Evolutionary conservation across 2,113 vertebrate species (phyloP), one percentile per base, ranked within the genome.

Genomic region (Typhlomys cinereus): DNA sequence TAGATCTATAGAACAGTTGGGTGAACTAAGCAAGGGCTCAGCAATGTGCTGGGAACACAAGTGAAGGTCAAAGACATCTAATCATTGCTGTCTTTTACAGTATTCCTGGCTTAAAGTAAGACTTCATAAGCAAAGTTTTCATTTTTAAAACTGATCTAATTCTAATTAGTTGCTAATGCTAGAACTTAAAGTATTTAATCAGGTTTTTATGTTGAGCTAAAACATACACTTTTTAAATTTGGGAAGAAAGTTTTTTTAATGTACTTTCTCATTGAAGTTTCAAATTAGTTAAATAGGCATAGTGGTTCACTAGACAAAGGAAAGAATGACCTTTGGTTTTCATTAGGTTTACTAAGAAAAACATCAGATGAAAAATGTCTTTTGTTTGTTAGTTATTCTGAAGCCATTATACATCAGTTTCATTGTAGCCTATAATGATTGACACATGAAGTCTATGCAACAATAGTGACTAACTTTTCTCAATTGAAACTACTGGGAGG

Each of bases 61-160:
- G 66, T 50, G n/a, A 78, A 78, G 74, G 1, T 64, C 31, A 64
- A 82, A 89, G 59, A 62, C 17, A 82, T 44, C 20, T 54, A 34
- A 34, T 79, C 46, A 84, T 83, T 67, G 4, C 44, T 88, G 18
- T 5, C n/a, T 73, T 92, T 92, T 69, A 15, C n/a, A 74, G 23
- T 41, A 3, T 1, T 5, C 23, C 44, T 46, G 18, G 81, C 73
- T 90, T 46, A 86, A 89, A 59, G 59, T 52, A 76, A 29, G 85
- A 92, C 79, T 79, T 31, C 29, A 82, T 11, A 46, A 25, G 12
- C 34, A 89, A 82, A 21, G 0, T 71, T 85, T 85, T 86, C 66
- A 71, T 82, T 95, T 91, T 41, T 93, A 82, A 46, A 73, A 27
- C n/a, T 61, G 4, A 15, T 31, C 48, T 82, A 66, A 94, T 91